A percentile compares a stretch with the other conserved stretches of the same genome.
These are phyloP conservation scores for Halcyon chelicuti DNA, from an alignment of 2,797 vertebrate species.

Conservation along the genomic window DNA sequence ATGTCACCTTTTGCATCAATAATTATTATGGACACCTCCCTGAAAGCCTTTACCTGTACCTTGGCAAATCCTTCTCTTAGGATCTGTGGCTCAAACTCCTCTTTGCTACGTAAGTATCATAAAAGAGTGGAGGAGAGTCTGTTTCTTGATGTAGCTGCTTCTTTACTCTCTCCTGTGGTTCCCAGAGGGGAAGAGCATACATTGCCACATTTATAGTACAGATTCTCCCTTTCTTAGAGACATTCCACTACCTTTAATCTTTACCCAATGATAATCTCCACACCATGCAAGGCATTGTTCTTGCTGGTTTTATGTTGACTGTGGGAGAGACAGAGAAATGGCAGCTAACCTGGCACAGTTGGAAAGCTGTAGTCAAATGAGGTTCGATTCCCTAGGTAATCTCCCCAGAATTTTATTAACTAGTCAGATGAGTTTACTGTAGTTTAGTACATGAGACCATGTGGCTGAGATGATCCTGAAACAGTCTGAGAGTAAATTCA, in stretches of 20 bases:
- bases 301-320: background rate
- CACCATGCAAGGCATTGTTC: no score
- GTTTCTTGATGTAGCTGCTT: background rate
- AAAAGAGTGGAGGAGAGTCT: background rate
- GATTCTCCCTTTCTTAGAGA: background rate
- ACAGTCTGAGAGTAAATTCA: background rate
- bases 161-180: background rate
- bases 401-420: background rate
- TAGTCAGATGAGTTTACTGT: background rate
- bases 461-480: background rate
- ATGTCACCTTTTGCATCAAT: background rate
- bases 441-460: background rate
- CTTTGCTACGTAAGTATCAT: background rate
- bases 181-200: no score
- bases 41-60: background rate
- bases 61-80: background rate
- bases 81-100: background rate
- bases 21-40: background rate
- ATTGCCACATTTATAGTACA: rapidly evolving
- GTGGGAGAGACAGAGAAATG: background rate
- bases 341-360: background rate
- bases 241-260: background rate
- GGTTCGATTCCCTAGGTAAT: background rate
- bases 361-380: background rate
- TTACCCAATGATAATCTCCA: background rate